phyloP scores from a whole-genome alignment of 2,888 invertebrate genomes.

The Nudaria mundana region DNA sequence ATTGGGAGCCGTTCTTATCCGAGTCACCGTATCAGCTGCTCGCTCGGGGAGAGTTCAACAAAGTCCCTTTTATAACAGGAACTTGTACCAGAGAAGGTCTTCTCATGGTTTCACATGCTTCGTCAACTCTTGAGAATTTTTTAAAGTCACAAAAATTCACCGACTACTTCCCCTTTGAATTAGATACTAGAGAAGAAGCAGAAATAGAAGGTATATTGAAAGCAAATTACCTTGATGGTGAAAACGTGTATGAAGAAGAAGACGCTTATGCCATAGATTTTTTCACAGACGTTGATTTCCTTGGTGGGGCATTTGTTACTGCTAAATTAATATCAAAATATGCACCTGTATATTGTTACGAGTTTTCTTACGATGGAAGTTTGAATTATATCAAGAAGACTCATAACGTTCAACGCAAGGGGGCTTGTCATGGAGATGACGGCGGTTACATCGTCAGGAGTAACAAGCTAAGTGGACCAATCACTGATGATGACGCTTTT shows the following conservation, averaged over 20 bases:
- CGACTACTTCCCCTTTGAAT: slow-evolving; percentile 52
- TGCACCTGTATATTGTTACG: slow-evolving; percentile 78
- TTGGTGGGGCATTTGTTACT: slow-evolving; percentile 58
- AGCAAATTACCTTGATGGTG: slow-evolving; percentile 67
- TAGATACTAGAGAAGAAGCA: slow-evolving; percentile 39
- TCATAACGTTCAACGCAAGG: slow-evolving; percentile 61
- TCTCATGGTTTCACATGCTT: slow-evolving; percentile 40
- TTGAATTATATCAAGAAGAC: slow-evolving; percentile 75
- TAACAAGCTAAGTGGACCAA: slow-evolving; percentile 36
- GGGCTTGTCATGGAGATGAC: slow-evolving; percentile 83
- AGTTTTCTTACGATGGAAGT: slow-evolving; percentile 79
- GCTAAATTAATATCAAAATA: slow-evolving; percentile 53
- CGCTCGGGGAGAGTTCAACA: slow-evolving; percentile 59
- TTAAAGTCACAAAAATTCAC: slow-evolving; percentile 48
- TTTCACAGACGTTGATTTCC: slow-evolving; percentile 72
- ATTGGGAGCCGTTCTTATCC: slow-evolving; percentile 69
- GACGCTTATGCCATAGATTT: slow-evolving; percentile 69
- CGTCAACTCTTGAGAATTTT: slow-evolving; percentile 37
- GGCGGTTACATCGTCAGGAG: slow-evolving; percentile 79
- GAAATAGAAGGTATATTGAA: slow-evolving; percentile 52
- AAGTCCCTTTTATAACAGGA: slow-evolving; percentile 75
- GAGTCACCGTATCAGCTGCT: slow-evolving; percentile 61
- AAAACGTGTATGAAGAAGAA: slow-evolving; percentile 47
- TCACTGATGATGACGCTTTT: slow-evolving; percentile 49
- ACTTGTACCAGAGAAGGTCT: slow-evolving; percentile 73